Evolutionary conservation across 2,797 vertebrate species (phyloP).

Genomic region (Hemitrygon akajei): DNA sequence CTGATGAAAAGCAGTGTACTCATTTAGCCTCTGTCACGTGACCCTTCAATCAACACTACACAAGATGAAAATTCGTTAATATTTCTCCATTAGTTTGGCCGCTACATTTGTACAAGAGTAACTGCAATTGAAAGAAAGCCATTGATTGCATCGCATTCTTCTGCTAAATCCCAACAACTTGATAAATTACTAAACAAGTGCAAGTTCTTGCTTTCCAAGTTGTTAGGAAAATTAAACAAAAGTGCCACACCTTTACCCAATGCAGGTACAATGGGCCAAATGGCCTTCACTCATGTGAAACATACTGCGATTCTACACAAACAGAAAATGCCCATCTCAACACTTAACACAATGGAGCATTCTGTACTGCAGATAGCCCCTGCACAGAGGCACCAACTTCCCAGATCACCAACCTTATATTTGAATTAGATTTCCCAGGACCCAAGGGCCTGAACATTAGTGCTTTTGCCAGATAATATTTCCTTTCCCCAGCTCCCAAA

Average conservation of each 20-base stretch:
- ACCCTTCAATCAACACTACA: background rate
- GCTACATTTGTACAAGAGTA: background rate
- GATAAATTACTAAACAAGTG: background rate
- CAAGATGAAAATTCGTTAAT: background rate
- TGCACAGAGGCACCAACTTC: background rate
- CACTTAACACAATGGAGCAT: background rate
- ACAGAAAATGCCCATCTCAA: background rate
- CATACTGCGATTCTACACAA: background rate
- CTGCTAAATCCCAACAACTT: background rate
- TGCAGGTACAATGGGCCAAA: background rate
- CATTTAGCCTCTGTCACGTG: background rate
- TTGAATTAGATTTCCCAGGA: background rate
- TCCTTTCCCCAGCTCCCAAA: background rate
- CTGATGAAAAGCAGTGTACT: background rate
- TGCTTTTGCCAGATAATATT: background rate
- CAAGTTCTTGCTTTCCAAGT: background rate
- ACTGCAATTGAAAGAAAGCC: background rate
- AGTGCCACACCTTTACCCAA: background rate
- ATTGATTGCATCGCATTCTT: background rate
- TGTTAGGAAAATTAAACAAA: background rate
- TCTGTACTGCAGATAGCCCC: background rate
- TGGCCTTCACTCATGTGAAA: background rate
- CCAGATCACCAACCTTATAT: background rate
- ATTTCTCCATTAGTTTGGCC: background rate
- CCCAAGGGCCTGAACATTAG: background rate